Evolutionary conservation across 2,797 vertebrate species (phyloP).

Genomic region (Typhlichthys subterraneus): DNA sequence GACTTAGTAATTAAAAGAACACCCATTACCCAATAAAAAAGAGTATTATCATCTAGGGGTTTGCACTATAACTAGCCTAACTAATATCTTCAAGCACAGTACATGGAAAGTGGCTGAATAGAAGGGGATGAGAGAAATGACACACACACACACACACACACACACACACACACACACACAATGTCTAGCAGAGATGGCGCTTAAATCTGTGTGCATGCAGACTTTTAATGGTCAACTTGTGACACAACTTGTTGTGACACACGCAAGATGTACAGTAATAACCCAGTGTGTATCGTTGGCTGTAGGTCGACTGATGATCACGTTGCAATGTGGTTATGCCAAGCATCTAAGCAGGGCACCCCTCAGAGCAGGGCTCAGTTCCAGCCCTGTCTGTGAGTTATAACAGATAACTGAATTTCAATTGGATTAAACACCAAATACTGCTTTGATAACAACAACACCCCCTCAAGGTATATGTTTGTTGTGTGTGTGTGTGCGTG

Average conservation of each 20-base stretch:
- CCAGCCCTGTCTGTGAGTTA: slow-evolving; percentile 58
- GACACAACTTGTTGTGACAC: slow-evolving; percentile 60
- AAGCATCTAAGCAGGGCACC: slow-evolving; percentile 66
- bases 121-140: slow-evolving; percentile 3
- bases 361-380: slow-evolving; percentile 55
- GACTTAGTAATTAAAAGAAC: slow-evolving; percentile 26
- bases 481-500: slow-evolving; percentile 27
- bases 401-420: slow-evolving; percentile 69
- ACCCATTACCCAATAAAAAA: slow-evolving; percentile 15
- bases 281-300: slow-evolving; percentile 56
- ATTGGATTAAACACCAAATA: slow-evolving; percentile 66
- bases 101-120: slow-evolving; percentile 6
- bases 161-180: slow-evolving; percentile 22
- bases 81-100: slow-evolving; percentile 11
- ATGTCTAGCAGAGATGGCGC: not conserved
- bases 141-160: slow-evolving; percentile 21
- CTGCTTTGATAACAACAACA: slow-evolving; percentile 64
- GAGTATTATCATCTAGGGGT: slow-evolving; percentile 17
- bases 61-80: slow-evolving; percentile 28
- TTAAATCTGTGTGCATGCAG: slow-evolving; percentile 33
- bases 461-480: slow-evolving; percentile 60
- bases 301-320: slow-evolving; percentile 55
- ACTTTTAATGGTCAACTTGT: slow-evolving; percentile 44
- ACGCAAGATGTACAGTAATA: slow-evolving; percentile 46
- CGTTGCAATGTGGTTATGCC: slow-evolving; percentile 39